Percentiles rank a stretch among this genome's conserved stretches.
Conservation (phyloP, 2,888 invertebrate species). For the Cheilosia vulpina region DNA sequence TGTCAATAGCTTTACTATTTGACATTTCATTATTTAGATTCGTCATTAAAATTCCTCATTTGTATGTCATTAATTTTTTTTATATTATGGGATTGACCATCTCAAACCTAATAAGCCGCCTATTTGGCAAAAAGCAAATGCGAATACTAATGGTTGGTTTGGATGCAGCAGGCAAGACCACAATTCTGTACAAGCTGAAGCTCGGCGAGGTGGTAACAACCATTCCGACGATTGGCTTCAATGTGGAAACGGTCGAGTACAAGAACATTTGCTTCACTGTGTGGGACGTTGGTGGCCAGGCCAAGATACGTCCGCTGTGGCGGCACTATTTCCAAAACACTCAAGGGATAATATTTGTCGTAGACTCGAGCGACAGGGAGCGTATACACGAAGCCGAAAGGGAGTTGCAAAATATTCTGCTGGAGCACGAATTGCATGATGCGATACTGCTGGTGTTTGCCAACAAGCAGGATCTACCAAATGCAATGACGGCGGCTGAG, state of each 20-base stretch:
- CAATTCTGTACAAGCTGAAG: constrained; percentile 76
- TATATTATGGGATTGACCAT: constrained; percentile 73
- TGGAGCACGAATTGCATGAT: constrained; percentile 71
- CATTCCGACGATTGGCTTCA: constrained; percentile 77
- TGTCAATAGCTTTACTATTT: too few species aligned
- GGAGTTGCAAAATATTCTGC: constrained; percentile 67
- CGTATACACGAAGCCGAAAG: constrained; percentile 71
- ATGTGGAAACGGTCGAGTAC: constrained; percentile 76
- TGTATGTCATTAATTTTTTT: too few species aligned
- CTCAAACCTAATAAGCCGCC: constrained; percentile 66
- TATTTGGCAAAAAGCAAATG: constrained; percentile 74
- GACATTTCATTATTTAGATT: too few species aligned
- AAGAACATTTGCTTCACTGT: constrained; percentile 77
- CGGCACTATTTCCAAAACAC: constrained; percentile 76
- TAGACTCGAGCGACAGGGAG: constrained; percentile 75
- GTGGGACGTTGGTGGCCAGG: constrained; percentile 77
- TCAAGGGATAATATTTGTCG: constrained; percentile 76
- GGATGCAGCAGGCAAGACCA: constrained; percentile 77
- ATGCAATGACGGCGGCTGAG: constrained; percentile 75
- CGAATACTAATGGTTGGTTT: constrained; percentile 76
- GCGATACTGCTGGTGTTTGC: constrained; percentile 74
- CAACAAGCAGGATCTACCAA: constrained; percentile 76
- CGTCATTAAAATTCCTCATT: too few species aligned
- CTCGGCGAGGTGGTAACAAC: constrained; percentile 76
- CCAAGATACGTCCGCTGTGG: constrained; percentile 76